Percentiles rank a stretch among this genome's conserved stretches.
Conservation (phyloP, 2,113 vertebrate genomes). For the Hypomesus transpacificus region DNA sequence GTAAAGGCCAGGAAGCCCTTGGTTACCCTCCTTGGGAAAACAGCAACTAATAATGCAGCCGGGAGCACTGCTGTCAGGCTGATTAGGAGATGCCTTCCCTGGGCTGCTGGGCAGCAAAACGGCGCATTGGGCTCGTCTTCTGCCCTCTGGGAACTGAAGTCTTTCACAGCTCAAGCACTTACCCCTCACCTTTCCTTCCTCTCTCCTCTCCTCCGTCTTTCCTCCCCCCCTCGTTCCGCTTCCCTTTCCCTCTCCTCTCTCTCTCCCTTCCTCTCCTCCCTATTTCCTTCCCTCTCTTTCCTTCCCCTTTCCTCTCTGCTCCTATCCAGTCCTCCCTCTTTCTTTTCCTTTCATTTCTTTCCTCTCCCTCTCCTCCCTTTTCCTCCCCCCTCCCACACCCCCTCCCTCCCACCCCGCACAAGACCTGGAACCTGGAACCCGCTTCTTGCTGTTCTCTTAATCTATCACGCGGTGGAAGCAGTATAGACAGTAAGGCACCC, state of each 20-base stretch:
- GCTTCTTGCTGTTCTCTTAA: neutral
- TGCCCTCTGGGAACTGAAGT: slow-evolving; percentile 43
- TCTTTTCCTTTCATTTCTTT: too few species aligned
- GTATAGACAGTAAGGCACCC: slow-evolving; percentile 53
- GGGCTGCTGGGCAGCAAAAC: slow-evolving; percentile 25
- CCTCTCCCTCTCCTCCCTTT: too few species aligned
- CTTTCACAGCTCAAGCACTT: slow-evolving; percentile 48
- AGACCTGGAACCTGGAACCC: too few species aligned
- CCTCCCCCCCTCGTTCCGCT: too few species aligned
- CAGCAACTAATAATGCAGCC: slow-evolving; percentile 54
- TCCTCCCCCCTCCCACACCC: slow-evolving; percentile 6
- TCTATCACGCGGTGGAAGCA: slow-evolving; percentile 42
- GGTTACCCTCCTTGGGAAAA: slow-evolving; percentile 60
- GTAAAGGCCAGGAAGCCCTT: slow-evolving; percentile 42
- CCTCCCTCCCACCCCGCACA: neutral
- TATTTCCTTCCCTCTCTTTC: neutral
- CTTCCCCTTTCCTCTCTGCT: neutral
- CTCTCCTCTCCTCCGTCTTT: neutral
- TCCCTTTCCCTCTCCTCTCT: too few species aligned
- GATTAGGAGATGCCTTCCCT: slow-evolving; percentile 63
- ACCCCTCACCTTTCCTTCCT: neutral
- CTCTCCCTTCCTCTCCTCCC: too few species aligned
- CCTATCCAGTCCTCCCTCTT: too few species aligned
- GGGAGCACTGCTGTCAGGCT: slow-evolving; percentile 60
- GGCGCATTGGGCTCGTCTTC: slow-evolving; percentile 44